Conservation (phyloP, 2,797 vertebrate species). For the Thunnus albacares region DNA sequence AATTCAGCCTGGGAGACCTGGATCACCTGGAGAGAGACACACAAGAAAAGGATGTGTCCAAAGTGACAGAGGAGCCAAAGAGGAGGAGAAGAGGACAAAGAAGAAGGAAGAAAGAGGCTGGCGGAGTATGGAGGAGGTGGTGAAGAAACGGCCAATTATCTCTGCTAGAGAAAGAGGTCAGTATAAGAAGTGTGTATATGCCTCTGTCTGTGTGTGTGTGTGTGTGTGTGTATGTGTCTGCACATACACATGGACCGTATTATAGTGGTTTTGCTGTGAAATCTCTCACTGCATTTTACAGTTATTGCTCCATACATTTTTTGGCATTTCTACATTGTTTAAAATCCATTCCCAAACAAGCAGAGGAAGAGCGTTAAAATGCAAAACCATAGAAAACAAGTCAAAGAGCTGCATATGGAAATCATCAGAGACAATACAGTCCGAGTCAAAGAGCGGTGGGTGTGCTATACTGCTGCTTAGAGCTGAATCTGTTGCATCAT, state of each 20-base stretch:
- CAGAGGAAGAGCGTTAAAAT: slow-evolving; percentile 65
- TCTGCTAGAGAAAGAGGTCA: slow-evolving; percentile 86
- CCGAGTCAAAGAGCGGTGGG: slow-evolving; percentile 51
- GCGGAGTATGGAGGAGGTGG: slow-evolving; percentile 79
- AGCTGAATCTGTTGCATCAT: slow-evolving; percentile 67
- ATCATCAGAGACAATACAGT: slow-evolving; percentile 65
- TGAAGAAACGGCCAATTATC: slow-evolving; percentile 84
- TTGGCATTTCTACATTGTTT: slow-evolving; percentile 65
- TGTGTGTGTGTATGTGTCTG: slow-evolving; percentile 33
- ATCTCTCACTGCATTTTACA: slow-evolving; percentile 50
- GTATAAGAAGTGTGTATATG: slow-evolving; percentile 51
- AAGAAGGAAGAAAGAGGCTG: slow-evolving; percentile 23
- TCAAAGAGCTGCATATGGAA: slow-evolving; percentile 77
- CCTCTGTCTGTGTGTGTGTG: slow-evolving; percentile 31
- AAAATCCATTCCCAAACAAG: slow-evolving; percentile 69
- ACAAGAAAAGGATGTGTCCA: slow-evolving; percentile 54
- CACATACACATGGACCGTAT: slow-evolving; percentile 62
- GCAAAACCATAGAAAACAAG: slow-evolving; percentile 77
- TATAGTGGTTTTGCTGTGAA: slow-evolving; percentile 49
- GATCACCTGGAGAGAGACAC: slow-evolving; percentile 53
- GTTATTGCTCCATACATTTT: slow-evolving; percentile 49
- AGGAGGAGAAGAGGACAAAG: slow-evolving; percentile 32
- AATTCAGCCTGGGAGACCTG: slow-evolving; percentile 75
- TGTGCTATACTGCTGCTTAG: slow-evolving; percentile 34
- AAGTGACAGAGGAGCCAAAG: slow-evolving; percentile 48